Evolutionary conservation across 37 sponge, comb jelly and placozoan species (phyloP).

Genomic region (Tethya wilhelma): DNA sequence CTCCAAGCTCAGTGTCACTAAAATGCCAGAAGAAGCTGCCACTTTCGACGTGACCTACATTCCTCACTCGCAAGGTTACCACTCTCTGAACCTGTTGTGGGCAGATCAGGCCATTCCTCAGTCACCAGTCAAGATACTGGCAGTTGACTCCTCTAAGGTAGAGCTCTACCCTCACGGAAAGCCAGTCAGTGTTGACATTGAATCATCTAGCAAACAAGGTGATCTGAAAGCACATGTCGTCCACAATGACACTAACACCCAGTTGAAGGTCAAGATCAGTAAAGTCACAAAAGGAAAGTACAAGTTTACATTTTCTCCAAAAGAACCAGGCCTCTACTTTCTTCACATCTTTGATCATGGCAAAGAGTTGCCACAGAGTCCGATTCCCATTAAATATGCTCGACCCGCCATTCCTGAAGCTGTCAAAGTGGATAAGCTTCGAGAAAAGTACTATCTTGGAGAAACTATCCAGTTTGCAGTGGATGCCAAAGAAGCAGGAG

Average conservation of each 20-base stretch:
- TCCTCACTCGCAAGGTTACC: constrained; percentile 6
- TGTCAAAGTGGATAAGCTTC: constrained; percentile 25
- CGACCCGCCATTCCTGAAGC: constrained; percentile 59
- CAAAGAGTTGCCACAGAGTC: constrained; percentile 62
- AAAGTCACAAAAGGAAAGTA: constrained; percentile 39
- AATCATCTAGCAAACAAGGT: constrained; percentile 21
- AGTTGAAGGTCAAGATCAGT: constrained; percentile 50
- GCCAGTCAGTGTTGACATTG: constrained; percentile 22
- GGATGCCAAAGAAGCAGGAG: constrained; percentile 48
- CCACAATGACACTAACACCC: constrained; percentile 17
- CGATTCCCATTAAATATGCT: constrained; percentile 56
- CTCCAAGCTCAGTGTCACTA: neutral
- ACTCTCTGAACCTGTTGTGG: constrained; percentile 41
- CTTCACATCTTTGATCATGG: constrained; percentile 49
- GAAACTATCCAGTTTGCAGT: constrained; percentile 43
- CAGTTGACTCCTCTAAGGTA: constrained; percentile 7
- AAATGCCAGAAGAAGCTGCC: neutral
- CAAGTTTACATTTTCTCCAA: constrained; percentile 37
- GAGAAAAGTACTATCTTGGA: constrained; percentile 3
- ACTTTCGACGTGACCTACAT: constrained; percentile 9
- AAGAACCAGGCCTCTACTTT: constrained; percentile 50
- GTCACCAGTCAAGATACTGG: constrained; percentile 31
- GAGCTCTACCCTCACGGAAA: constrained; percentile 20
- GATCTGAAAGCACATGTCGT: constrained; percentile 45
- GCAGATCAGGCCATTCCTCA: neutral